These are phyloP conservation scores for Cantharis flavilabris DNA, from an alignment of 2,888 invertebrate genomes.

Conservation along the genomic window DNA sequence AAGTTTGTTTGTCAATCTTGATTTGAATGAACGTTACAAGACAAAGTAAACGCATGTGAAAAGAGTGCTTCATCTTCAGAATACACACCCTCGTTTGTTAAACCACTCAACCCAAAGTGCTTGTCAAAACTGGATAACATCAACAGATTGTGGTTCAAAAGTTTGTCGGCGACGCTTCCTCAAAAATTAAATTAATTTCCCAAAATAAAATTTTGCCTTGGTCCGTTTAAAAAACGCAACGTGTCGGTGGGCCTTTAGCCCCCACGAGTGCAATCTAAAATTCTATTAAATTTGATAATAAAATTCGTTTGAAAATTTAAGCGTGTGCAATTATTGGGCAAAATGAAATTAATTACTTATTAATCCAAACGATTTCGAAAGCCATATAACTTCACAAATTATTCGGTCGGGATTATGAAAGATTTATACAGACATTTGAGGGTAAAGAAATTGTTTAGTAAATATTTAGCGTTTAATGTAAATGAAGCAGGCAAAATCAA, in stretches of 20 bases:
- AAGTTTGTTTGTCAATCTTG: neutral
- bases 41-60: neutral
- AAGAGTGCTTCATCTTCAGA: neutral
- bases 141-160: neutral
- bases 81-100: neutral
- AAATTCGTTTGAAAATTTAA: neutral
- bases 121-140: neutral
- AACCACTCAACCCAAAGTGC: neutral
- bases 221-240: neutral
- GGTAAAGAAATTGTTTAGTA: constrained; percentile 1
- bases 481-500: neutral
- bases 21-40: neutral
- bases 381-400: neutral
- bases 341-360: neutral
- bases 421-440: constrained; percentile 2
- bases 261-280: neutral
- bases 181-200: no score
- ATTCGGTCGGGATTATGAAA: neutral
- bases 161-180: neutral
- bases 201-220: no score
- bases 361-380: neutral
- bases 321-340: neutral
- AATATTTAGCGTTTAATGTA: constrained; percentile 5
- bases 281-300: neutral
- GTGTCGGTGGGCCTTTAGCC: neutral